phyloP scores from a whole-genome alignment of 1,140 invertebrate species.

The Armadillidium nasatum region DNA sequence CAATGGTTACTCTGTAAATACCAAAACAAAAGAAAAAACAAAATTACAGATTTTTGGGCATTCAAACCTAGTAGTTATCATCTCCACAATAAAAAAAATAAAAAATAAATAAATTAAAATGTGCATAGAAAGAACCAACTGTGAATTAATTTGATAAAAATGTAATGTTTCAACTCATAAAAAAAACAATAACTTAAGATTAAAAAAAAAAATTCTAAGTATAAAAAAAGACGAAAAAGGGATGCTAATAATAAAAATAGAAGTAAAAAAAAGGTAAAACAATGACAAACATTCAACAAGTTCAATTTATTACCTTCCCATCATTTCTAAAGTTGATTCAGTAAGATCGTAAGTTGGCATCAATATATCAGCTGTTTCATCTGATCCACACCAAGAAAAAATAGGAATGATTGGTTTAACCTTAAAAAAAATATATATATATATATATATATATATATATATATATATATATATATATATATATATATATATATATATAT shows the following conservation, averaged over 20 bases:
- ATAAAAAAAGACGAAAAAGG: too few relatives aligned
- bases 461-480: slow-evolving; percentile 29
- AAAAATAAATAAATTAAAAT: not conserved
- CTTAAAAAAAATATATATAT: slow-evolving; percentile 19
- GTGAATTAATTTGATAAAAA: too few relatives aligned
- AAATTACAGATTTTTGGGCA: slow-evolving; percentile 26
- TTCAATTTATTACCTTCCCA: slow-evolving; percentile 65
- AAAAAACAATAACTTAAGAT: too few relatives aligned
- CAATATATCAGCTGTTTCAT: slow-evolving; percentile 77
- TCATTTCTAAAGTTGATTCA: slow-evolving; percentile 81
- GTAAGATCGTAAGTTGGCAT: slow-evolving; percentile 94
- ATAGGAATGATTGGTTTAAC: slow-evolving; percentile 64
- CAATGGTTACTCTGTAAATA: slow-evolving; percentile 67
- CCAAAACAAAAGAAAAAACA: slow-evolving; percentile 42
- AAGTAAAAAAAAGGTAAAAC: too few relatives aligned
- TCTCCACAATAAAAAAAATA: not conserved
- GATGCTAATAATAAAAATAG: too few relatives aligned
- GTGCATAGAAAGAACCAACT: not conserved
- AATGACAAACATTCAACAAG: too few relatives aligned
- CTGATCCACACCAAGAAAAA: slow-evolving; percentile 93
- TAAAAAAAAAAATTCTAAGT: too few relatives aligned
- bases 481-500: slow-evolving; percentile 46
- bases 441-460: not conserved
- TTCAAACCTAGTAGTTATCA: not conserved
- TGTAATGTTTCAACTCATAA: too few relatives aligned